Evolutionary conservation across 1,140 invertebrate species (phyloP).

Genomic region (Patella vulgata): DNA sequence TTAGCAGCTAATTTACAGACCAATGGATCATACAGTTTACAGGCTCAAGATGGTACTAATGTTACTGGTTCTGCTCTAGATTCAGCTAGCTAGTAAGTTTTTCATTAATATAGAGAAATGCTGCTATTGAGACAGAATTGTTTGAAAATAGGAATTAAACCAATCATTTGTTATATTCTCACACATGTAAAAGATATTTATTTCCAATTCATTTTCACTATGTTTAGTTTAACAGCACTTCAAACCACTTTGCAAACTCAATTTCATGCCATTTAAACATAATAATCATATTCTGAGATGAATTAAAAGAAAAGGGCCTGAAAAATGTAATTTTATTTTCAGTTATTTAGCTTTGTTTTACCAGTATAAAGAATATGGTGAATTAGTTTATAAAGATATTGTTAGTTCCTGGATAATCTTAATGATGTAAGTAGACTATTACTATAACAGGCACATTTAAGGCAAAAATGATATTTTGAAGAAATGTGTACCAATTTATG

Average conservation of each 20-base stretch:
- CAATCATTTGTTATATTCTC: no score
- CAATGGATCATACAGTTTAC: constrained; percentile 8
- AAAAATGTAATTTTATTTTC: no score
- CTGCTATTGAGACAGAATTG: no score
- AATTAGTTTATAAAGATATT: constrained; percentile 81
- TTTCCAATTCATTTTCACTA: no score
- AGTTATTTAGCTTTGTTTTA: constrained; percentile 57
- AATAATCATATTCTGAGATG: no score
- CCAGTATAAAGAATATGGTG: constrained; percentile 67
- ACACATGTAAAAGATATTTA: no score
- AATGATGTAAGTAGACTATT: constrained; percentile 66
- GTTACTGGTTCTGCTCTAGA: constrained; percentile 48
- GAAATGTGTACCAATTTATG: no score
- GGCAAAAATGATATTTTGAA: no score
- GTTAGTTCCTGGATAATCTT: constrained; percentile 77
- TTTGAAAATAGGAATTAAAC: no score
- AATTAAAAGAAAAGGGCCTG: no score
- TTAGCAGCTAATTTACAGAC: constrained; percentile 33
- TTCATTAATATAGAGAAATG: neutral
- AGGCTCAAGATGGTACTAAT: constrained; percentile 20
- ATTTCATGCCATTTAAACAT: neutral
- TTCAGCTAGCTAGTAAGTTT: constrained; percentile 51
- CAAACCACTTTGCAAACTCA: neutral
- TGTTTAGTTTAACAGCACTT: neutral
- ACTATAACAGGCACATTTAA: no score